Conservation (phyloP, 2,797 vertebrate species). For the Xiphorhynchus erythropygius region DNA sequence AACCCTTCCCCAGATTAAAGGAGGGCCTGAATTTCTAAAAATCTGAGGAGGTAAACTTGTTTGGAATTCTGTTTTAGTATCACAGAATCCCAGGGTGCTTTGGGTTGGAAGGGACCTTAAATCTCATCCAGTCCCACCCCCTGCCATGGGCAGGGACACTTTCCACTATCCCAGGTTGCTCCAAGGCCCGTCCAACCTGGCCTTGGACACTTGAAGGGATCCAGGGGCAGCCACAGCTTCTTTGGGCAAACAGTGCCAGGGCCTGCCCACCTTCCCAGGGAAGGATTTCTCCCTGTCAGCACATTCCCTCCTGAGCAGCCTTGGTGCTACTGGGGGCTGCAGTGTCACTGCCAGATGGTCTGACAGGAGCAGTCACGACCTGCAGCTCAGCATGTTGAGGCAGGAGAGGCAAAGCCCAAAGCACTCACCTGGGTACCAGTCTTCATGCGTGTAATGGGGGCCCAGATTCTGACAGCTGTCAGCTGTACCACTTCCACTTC, state of each 20-base stretch:
- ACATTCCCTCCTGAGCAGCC: neutral
- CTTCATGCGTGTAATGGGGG: constrained; percentile 92
- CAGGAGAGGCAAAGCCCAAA: neutral
- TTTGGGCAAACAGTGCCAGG: neutral
- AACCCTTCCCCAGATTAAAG: neutral
- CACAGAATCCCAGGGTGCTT: too few relatives aligned
- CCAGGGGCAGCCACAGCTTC: neutral
- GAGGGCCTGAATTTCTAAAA: neutral
- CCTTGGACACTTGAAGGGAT: neutral
- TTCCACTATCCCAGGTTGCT: neutral
- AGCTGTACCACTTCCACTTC: constrained; percentile 91
- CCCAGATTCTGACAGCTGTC: constrained; percentile 86
- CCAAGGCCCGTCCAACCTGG: neutral
- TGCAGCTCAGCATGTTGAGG: neutral
- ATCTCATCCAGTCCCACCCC: neutral
- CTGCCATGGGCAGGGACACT: neutral
- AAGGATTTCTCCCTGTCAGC: neutral
- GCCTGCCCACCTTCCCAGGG: neutral
- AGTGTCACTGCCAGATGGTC: neutral
- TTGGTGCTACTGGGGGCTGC: neutral
- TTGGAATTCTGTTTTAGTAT: neutral
- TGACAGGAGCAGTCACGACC: neutral
- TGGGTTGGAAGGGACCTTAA: neutral
- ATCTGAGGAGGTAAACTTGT: neutral
- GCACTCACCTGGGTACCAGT: constrained; percentile 85